Evolutionary conservation across 1,140 invertebrate genomes (phyloP).

Genomic region (Leptonema lineaticorne): DNA sequence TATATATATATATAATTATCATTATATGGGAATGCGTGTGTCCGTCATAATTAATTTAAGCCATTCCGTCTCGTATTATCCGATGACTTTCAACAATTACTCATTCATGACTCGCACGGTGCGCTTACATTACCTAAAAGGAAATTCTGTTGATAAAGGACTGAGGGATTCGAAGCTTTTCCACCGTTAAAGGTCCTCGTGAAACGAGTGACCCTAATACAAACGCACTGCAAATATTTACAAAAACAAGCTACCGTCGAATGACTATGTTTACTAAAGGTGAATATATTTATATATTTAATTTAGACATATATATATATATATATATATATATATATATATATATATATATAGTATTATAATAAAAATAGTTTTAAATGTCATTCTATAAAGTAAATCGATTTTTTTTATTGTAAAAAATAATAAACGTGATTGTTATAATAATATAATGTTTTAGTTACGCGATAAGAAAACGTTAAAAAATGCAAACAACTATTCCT

Average conservation of each 20-base stretch:
- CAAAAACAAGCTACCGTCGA: conserved; percentile 1
- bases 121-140: neutral
- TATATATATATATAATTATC: too few relatives aligned
- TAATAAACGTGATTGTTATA: too few relatives aligned
- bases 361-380: too few relatives aligned
- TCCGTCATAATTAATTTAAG: conserved; percentile 1
- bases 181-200: conserved; percentile 5
- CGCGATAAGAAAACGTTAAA: too few relatives aligned
- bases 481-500: too few relatives aligned
- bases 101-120: conserved; percentile 1
- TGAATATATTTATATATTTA: too few relatives aligned
- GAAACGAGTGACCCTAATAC: neutral
- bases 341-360: too few relatives aligned
- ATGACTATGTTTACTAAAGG: neutral
- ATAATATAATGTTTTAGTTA: too few relatives aligned
- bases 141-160: conserved; percentile 3
- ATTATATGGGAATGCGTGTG: neutral
- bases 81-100: conserved; percentile 13
- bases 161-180: neutral
- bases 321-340: too few relatives aligned
- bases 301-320: too few relatives aligned
- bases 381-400: too few relatives aligned
- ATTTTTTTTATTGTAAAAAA: too few relatives aligned
- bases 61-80: neutral
- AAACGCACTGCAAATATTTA: conserved; percentile 10